Evolutionary conservation across 2,113 vertebrate genomes (phyloP).

Genomic region (Dasypus novemcinctus): DNA sequence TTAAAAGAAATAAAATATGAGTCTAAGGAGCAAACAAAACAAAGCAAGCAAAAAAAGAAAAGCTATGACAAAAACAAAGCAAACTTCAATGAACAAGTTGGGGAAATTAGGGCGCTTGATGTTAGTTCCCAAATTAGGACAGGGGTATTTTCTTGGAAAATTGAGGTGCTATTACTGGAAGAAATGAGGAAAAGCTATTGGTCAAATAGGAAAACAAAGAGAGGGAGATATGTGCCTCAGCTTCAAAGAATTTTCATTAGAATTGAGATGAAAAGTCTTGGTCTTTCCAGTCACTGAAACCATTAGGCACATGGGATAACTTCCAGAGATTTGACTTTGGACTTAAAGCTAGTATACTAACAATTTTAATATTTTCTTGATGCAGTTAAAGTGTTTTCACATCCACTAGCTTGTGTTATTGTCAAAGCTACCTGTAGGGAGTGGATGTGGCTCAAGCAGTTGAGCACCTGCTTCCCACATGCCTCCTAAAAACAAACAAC

Average conservation of each 20-base stretch:
- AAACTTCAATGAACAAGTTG: not conserved
- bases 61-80: not conserved
- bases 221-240: not conserved
- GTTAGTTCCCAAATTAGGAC: not conserved
- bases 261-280: not conserved
- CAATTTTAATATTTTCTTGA: not conserved
- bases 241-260: not conserved
- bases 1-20: conserved; percentile 6
- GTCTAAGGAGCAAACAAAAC: not conserved
- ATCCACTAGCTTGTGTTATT: conserved; percentile 14
- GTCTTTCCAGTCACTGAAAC: conserved; percentile 22
- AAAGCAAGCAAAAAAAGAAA: conserved; percentile 22
- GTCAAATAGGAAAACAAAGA: not conserved
- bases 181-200: conserved; percentile 16
- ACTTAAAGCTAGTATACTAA: not conserved
- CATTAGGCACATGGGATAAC: not conserved
- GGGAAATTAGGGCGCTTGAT: not conserved
- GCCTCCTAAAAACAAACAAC: too few relatives aligned
- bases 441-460: too few relatives aligned
- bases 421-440: not conserved
- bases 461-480: too few relatives aligned
- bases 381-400: conserved; percentile 20
- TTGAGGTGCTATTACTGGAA: not conserved
- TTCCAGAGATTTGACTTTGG: not conserved
- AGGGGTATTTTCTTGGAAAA: not conserved